Evolutionary conservation across 2,888 invertebrate genomes (phyloP), one percentile per base, ranked within the genome.

Genomic region (Netelia fuscicornis): DNA sequence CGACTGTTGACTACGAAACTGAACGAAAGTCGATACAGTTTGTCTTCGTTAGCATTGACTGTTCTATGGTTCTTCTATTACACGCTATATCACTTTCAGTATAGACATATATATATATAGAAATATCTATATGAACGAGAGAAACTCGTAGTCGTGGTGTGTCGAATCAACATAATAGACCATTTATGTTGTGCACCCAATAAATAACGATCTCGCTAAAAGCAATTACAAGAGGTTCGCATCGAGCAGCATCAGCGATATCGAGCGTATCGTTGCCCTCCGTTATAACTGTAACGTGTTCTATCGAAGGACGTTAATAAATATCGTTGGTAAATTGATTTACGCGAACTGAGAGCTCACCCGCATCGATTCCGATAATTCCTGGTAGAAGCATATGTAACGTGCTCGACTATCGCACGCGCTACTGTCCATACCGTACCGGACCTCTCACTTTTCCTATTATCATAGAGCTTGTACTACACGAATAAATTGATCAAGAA

Each of bases 161-260:
- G 86, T 86, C 79, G 84, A 87, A 88, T 88, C 88, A 82, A 87
- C 84, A 71, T 80, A 80, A 80, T 72, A 65, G 85, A 84, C 86
- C 83, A 77, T 88, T 86, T 86, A 87, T 86, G 82, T 68, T 68
- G 75, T 44, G 74, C 85, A 86, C 68, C 86, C 83, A 67, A 88
- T 89, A 87, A 87, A 87, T 87, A 88, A 81, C 67, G 84, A 80
- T 83, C 86, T 84, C 76, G 74, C 75, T 71, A 75, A 78, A 78
- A 84, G 83, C 84, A 86, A 84, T 86, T 81, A 87, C 72, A 62
- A 72, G 64, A 71, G 71, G 86, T 78, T 81, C 75, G 67, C 70
- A 62, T 68, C 37, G 62, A 76, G 58, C 62, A 65, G 42, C 64
- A 42, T 72, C 54, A 56, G 56, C 80, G 71, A 72, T 72, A 80